Evolutionary conservation across 2,113 vertebrate genomes (phyloP).

Genomic region (Thalassoma bifasciatum): DNA sequence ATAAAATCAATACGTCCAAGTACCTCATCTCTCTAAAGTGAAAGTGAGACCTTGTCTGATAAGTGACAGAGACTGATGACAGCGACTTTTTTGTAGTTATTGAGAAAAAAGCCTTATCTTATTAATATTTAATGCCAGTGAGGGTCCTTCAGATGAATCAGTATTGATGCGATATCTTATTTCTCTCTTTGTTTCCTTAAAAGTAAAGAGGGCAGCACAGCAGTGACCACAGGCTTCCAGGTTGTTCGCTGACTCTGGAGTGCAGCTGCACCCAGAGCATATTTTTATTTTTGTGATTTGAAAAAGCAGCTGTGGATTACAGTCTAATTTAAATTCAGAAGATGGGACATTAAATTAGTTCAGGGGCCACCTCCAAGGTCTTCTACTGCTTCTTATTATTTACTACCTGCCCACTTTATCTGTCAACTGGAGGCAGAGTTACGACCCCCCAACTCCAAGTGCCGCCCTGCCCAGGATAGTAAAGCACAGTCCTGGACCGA

Average conservation of each 20-base stretch:
- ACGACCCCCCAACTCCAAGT: slow-evolving; percentile 53
- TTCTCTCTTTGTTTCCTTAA: slow-evolving; percentile 49
- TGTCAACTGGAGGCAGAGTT: slow-evolving; percentile 74
- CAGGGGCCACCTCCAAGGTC: slow-evolving; percentile 76
- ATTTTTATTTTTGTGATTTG: slow-evolving; percentile 60
- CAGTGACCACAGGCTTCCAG: slow-evolving; percentile 20
- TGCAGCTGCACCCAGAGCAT: slow-evolving; percentile 34
- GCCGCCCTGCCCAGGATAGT: slow-evolving; percentile 41
- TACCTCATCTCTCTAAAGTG: slow-evolving; percentile 70
- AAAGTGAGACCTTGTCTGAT: slow-evolving; percentile 63
- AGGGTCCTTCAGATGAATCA: slow-evolving; percentile 66
- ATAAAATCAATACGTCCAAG: slow-evolving; percentile 74
- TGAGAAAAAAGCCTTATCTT: slow-evolving; percentile 66
- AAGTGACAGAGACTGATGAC: slow-evolving; percentile 76
- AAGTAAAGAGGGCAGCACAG: slow-evolving; percentile 34
- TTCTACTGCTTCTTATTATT: slow-evolving; percentile 71
- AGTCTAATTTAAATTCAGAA: slow-evolving; percentile 73
- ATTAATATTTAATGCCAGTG: slow-evolving; percentile 77
- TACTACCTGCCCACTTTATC: slow-evolving; percentile 75
- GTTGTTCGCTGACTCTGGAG: neutral
- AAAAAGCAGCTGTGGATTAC: slow-evolving; percentile 67
- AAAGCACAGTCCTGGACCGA: slow-evolving; percentile 58
- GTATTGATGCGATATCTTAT: slow-evolving; percentile 55
- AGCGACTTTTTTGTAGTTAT: slow-evolving; percentile 63
- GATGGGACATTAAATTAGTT: slow-evolving; percentile 71